Evolutionary conservation across 2,888 invertebrate species (phyloP), one percentile per base, ranked within the genome.

Genomic region (Ctenicera cuprea): DNA sequence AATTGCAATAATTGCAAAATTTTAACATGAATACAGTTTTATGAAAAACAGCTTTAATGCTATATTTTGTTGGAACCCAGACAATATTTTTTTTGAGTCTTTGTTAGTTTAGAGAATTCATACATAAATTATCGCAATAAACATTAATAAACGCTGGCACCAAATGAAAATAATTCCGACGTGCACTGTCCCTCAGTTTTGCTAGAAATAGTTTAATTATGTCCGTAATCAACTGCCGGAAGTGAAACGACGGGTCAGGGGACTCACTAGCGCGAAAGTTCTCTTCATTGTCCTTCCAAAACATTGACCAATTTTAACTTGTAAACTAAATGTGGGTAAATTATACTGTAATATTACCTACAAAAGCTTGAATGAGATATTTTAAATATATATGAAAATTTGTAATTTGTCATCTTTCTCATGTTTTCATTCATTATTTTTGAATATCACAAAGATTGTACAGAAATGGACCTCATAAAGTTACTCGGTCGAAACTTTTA

Each of bases 171-270:
- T 38, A 59, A 59, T 59, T 38, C 38, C 20, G 20, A 37, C 38
- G 30, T 37, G n/a, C 30, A 59, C 11, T 59, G 59, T 59, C 59
- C 59, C 30, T 38, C 37, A 37, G 59, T 30, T 41, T 61, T 22
- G 26, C 26, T 16, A 48, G 16, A 48, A 48, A 63, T 63, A 63
- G 43, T 43, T 43, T 63, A 45, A 63, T 63, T 63, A 48, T 48
- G n/a, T n/a, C 48, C 18, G 45, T 45, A 63, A 63, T 63, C 45
- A 63, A 48, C 45, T 63, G 20, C 14, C 45, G 48, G 63, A 63
- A 63, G 45, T 41, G 33, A 33, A 45, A 33, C 45, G 48, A 48
- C 48, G 48, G 30, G 63, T 63, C 45, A 26, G 30, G n/a, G 30
- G 30, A 26, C 48, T 30, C 30, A 48, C 45, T 18, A 48, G 48